These are phyloP conservation scores for Rhabditoides inermis DNA, from an alignment of 2,888 invertebrate genomes.

Conservation along the genomic window DNA sequence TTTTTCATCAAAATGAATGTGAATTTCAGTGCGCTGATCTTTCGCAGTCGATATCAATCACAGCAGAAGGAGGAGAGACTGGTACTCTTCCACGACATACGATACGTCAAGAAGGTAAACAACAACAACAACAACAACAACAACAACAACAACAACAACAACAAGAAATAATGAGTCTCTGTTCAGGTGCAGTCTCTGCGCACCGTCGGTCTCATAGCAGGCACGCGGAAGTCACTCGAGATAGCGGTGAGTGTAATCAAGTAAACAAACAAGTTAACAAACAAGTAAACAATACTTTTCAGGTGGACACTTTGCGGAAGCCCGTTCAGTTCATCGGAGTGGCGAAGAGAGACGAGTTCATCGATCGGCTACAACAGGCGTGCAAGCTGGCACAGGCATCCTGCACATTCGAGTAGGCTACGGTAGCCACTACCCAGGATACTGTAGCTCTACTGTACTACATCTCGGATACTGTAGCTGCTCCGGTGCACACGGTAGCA, in stretches of 20 bases:
- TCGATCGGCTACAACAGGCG: slow-evolving; percentile 21
- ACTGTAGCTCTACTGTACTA: no score
- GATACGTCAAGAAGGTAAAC: slow-evolving; percentile 31
- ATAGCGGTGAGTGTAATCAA: slow-evolving; percentile 18
- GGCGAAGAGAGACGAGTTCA: slow-evolving; percentile 28
- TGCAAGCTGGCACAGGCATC: no score
- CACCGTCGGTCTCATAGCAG: slow-evolving; percentile 28
- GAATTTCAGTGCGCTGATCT: slow-evolving; percentile 30
- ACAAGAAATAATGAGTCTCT: no score
- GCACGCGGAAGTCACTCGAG: slow-evolving; percentile 39
- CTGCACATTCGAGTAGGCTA: no score
- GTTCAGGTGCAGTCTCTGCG: slow-evolving; percentile 27
- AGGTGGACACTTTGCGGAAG: slow-evolving; percentile 29
- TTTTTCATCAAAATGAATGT: no score
- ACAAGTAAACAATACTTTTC: no score
- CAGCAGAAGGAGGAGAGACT: slow-evolving; percentile 16
- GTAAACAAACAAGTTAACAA: no score
- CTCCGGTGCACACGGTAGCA: no score
- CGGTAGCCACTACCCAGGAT: no score
- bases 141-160: not conserved
- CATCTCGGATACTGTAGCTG: no score
- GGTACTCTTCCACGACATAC: slow-evolving; percentile 34
- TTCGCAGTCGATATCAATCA: slow-evolving; percentile 23
- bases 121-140: slow-evolving; percentile 3
- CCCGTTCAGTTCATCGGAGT: slow-evolving; percentile 38